These are phyloP conservation scores for Meta bourneti DNA, from an alignment of 2,888 invertebrate genomes.

Conservation along the genomic window DNA sequence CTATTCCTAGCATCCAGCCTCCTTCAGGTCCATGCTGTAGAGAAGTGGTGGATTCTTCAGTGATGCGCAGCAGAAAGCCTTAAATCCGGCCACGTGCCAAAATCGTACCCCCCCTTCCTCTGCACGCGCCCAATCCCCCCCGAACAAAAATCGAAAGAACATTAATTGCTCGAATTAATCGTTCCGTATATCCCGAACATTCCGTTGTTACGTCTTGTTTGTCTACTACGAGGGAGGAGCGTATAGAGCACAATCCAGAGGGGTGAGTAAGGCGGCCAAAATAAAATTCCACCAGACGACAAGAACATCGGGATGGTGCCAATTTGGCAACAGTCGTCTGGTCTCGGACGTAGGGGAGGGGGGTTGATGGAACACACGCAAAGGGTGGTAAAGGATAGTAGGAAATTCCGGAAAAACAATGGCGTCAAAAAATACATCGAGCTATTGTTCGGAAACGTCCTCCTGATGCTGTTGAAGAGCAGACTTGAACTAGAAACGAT, in stretches of 20 bases:
- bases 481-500: constrained; percentile 49
- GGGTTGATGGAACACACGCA: background rate
- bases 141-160: background rate
- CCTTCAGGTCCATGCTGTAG: too few relatives aligned
- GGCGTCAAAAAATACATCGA: constrained; percentile 43
- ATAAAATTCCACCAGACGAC: background rate
- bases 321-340: constrained; percentile 7
- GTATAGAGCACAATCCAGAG: background rate
- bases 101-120: too few relatives aligned
- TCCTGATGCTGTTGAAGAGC: background rate
- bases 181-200: background rate
- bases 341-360: background rate
- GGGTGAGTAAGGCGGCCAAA: background rate
- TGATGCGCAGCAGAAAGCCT: too few relatives aligned
- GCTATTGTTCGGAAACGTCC: constrained; percentile 19
- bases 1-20: too few relatives aligned
- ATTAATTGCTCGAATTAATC: background rate
- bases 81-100: too few relatives aligned
- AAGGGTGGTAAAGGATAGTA: constrained; percentile 7
- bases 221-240: background rate
- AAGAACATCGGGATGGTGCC: background rate
- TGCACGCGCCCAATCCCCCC: background rate
- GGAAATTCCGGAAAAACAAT: constrained; percentile 39
- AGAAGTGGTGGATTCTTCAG: too few relatives aligned
- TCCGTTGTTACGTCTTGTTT: background rate